These are phyloP conservation scores for Acestrorhynchus altus DNA, from an alignment of 2,797 vertebrate genomes.

Conservation along the genomic window DNA sequence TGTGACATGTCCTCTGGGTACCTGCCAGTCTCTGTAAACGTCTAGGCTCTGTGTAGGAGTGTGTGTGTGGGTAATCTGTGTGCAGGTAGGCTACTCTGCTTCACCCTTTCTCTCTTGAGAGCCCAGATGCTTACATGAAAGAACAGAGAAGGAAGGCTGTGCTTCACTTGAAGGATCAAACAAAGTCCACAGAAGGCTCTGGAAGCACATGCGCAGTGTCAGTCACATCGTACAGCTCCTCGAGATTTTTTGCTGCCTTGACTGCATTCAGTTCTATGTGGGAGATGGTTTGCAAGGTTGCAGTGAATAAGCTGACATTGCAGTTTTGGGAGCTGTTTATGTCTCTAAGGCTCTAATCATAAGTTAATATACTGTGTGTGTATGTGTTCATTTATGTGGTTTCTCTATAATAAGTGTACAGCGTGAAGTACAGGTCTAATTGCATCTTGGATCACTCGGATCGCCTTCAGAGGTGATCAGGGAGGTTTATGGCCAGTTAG, in stretches of 20 bases:
- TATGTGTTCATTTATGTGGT: no score
- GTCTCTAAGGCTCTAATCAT: background rate
- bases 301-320: background rate
- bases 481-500: no score
- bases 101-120: constrained; percentile 51
- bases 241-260: background rate
- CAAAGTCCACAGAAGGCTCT: constrained; percentile 23
- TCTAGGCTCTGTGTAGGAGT: constrained; percentile 38
- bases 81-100: constrained; percentile 9
- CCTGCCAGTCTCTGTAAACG: constrained; percentile 72
- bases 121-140: constrained; percentile 50
- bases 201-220: background rate
- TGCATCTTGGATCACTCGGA: no score
- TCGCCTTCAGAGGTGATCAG: no score
- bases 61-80: constrained; percentile 35
- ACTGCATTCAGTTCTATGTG: background rate
- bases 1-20: constrained; percentile 43
- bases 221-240: background rate
- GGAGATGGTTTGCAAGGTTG: background rate
- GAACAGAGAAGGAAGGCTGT: constrained; percentile 9
- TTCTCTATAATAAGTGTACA: no score
- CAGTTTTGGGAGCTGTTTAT: background rate
- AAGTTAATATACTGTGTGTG: background rate
- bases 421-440: no score
- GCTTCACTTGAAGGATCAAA: constrained; percentile 32